Percentiles rank a stretch among this genome's conserved stretches.
phyloP scores from a whole-genome alignment of 2,888 invertebrate species.

The Apoda limacodes region DNA sequence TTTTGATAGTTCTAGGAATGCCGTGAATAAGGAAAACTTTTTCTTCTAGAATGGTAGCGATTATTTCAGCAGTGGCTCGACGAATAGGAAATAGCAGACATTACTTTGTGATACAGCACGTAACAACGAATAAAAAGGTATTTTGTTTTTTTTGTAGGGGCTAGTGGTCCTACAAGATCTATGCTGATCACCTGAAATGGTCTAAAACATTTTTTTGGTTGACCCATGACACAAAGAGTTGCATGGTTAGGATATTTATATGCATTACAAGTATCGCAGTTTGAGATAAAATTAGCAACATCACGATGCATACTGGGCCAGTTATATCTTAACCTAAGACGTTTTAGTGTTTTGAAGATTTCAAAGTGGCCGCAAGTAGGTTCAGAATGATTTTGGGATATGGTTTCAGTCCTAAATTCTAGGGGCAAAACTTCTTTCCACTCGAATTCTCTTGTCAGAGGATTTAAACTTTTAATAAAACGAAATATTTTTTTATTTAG shows the following conservation, averaged over 20 bases:
- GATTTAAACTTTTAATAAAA: constrained; percentile 8
- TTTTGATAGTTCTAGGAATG: constrained; percentile 12
- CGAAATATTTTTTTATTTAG: constrained; percentile 17
- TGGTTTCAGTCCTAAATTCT: constrained; percentile 6
- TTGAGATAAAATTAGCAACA: constrained; percentile 11
- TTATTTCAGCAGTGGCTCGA: constrained; percentile 9
- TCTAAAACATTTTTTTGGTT: constrained; percentile 10
- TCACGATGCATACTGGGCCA: constrained; percentile 18
- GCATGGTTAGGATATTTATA: constrained; percentile 12
- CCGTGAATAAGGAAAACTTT: constrained; percentile 12
- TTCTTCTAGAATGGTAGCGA: constrained; percentile 11
- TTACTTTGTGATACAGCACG: constrained; percentile 15
- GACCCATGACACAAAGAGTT: constrained; percentile 11
- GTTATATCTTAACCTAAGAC: constrained; percentile 11
- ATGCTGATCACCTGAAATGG: constrained; percentile 11
- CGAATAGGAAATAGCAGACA: constrained; percentile 11
- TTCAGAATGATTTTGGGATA: constrained; percentile 17
- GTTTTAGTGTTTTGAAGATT: constrained; percentile 20
- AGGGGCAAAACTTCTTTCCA: constrained; percentile 22
- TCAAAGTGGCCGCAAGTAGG: constrained; percentile 20
- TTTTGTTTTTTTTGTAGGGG: constrained; percentile 10
- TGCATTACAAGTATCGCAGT: constrained; percentile 10
- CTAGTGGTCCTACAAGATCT: constrained; percentile 16
- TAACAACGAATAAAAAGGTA: constrained; percentile 10
- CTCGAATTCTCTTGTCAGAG: constrained; percentile 15